phyloP scores from a whole-genome alignment of 2,797 vertebrate genomes.

The Aythya fuligula region DNA sequence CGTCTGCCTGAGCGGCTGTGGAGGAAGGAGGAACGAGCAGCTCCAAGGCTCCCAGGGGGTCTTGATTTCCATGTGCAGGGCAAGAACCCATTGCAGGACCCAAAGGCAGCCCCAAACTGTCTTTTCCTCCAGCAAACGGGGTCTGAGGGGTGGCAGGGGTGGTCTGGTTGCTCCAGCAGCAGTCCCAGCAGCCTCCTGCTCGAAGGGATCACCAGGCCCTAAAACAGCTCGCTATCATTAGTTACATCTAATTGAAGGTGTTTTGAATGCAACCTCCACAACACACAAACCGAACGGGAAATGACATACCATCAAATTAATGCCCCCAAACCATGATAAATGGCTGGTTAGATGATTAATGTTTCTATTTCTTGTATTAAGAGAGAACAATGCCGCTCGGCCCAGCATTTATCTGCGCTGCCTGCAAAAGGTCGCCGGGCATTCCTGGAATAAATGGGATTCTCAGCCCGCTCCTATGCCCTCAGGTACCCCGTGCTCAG shows the following conservation, averaged over 20 bases:
- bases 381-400: slow-evolving; percentile 39
- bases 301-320: slow-evolving; percentile 67
- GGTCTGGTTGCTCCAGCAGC: rapidly evolving
- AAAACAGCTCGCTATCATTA: slow-evolving; percentile 63
- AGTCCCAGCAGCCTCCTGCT: not conserved
- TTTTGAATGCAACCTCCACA: slow-evolving; percentile 60
- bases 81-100: rapidly evolving
- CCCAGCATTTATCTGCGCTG: not conserved
- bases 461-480: slow-evolving; percentile 21
- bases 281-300: slow-evolving; percentile 70
- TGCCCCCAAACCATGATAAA: slow-evolving; percentile 72
- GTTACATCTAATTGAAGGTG: slow-evolving; percentile 63
- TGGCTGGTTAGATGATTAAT: slow-evolving; percentile 58
- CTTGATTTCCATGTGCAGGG: rapidly evolving
- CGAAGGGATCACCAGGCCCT: not conserved
- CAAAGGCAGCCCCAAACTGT: not conserved
- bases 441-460: slow-evolving; percentile 6
- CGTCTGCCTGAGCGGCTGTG: not conserved
- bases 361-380: slow-evolving; percentile 62
- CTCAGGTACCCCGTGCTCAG: slow-evolving; percentile 49
- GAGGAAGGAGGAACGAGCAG: not conserved
- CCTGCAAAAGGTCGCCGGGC: slow-evolving; percentile 43
- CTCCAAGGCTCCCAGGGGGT: rapidly evolving
- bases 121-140: too few species aligned
- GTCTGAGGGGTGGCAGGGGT: rapidly evolving